These are phyloP conservation scores for Epinephelus awoara DNA, from an alignment of 2,797 vertebrate species.

Conservation along the genomic window DNA sequence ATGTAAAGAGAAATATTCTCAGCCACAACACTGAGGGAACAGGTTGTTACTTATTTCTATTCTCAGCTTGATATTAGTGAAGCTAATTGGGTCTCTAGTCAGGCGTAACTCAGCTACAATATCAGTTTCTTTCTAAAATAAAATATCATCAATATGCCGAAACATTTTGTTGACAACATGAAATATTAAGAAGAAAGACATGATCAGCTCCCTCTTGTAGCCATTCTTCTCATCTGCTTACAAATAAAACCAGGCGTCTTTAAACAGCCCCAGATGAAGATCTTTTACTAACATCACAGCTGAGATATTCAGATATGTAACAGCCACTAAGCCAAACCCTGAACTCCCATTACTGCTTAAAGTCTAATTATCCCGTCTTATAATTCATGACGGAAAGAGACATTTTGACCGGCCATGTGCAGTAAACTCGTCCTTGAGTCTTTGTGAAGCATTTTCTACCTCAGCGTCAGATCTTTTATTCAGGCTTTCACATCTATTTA, in stretches of 20 bases:
- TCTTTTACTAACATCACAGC: neutral
- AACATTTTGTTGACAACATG: neutral
- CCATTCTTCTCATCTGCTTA: neutral
- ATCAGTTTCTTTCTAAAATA: neutral
- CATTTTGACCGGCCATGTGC: neutral
- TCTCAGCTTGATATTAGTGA: neutral
- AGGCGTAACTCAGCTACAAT: neutral
- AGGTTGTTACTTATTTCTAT: neutral
- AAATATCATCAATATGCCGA: neutral
- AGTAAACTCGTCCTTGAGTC: slow-evolving; percentile 5
- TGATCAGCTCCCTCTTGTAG: neutral
- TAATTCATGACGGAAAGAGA: slow-evolving; percentile 37
- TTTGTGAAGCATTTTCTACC: neutral
- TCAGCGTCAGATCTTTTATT: slow-evolving; percentile 19
- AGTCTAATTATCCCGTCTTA: slow-evolving; percentile 34
- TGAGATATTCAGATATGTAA: neutral
- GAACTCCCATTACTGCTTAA: neutral
- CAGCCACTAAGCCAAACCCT: slow-evolving; percentile 1
- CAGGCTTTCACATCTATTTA: slow-evolving; percentile 9
- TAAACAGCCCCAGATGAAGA: neutral
- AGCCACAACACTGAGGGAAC: neutral
- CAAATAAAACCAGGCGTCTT: neutral
- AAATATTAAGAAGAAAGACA: neutral
- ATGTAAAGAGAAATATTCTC: neutral
- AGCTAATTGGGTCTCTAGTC: neutral